Evolutionary conservation across 2,797 vertebrate species (phyloP).

Genomic region (Helarctos malayanus): DNA sequence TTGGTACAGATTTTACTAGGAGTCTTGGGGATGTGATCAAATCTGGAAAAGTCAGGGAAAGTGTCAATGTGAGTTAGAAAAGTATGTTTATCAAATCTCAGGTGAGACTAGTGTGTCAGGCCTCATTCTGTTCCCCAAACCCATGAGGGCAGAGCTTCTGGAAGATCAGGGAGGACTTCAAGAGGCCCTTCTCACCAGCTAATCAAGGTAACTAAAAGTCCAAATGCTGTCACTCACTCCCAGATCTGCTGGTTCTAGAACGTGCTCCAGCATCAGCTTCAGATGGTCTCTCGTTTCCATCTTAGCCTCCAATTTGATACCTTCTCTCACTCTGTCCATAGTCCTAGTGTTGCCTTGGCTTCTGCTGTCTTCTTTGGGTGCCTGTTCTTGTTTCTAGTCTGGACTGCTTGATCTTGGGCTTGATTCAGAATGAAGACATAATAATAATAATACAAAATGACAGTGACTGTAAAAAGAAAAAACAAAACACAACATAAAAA

Average conservation of each 20-base stretch:
- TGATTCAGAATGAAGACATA: not conserved
- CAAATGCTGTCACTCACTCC: not conserved
- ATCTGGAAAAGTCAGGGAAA: not conserved
- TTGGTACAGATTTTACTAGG: not conserved
- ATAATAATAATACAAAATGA: not conserved
- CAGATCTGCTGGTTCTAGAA: not conserved
- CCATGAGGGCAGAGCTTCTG: not conserved
- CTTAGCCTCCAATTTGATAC: not conserved
- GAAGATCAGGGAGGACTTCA: not conserved
- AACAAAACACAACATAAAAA: not conserved
- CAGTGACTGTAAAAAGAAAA: not conserved
- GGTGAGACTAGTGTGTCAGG: not conserved
- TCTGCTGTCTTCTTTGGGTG: not conserved
- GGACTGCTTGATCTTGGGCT: not conserved
- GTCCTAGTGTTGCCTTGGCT: no score
- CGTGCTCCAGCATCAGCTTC: not conserved
- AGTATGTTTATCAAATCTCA: not conserved
- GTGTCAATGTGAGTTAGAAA: not conserved
- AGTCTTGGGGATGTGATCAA: not conserved
- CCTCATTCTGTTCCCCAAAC: not conserved
- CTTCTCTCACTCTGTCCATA: not conserved
- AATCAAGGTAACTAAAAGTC: not conserved
- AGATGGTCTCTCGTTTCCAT: not conserved
- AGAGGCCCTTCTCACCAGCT: not conserved
- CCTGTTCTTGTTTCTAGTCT: not conserved